phyloP scores from a whole-genome alignment of 1,140 invertebrate genomes.

The Drosophila grimshawi region DNA sequence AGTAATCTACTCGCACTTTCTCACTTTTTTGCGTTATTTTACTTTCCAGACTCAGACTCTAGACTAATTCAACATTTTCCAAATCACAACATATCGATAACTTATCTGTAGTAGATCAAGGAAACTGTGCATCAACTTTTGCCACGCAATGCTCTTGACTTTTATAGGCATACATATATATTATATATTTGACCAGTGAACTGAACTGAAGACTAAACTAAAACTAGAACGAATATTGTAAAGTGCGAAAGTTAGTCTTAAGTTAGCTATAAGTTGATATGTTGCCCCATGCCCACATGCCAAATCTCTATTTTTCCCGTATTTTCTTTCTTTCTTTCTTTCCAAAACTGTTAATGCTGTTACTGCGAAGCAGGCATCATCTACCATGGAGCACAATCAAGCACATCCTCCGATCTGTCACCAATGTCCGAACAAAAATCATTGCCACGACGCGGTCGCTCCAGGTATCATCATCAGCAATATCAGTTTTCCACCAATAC shows the following conservation, averaged over 20 bases:
- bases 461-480: constrained; percentile 87
- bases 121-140: constrained; percentile 18
- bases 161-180: background rate
- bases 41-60: constrained; percentile 83
- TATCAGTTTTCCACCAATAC: constrained; percentile 85
- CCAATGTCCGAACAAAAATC: constrained; percentile 92
- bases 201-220: constrained; percentile 54
- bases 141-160: constrained; percentile 44
- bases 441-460: constrained; percentile 88
- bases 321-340: constrained; percentile 71
- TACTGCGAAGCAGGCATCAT: constrained; percentile 87
- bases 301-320: constrained; percentile 69
- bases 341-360: constrained; percentile 31
- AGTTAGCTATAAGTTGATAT: constrained; percentile 33
- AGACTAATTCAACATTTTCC: constrained; percentile 83
- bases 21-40: constrained; percentile 64
- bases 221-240: constrained; percentile 28
- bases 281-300: constrained; percentile 28
- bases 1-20: constrained; percentile 58
- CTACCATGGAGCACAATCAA: constrained; percentile 90
- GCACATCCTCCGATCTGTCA: constrained; percentile 91
- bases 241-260: constrained; percentile 44
- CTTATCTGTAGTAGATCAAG: constrained; percentile 78
- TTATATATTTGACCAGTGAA: constrained; percentile 26
- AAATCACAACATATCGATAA: constrained; percentile 84